Base-by-base conservation (phyloP, 2,888 invertebrate species). In the Dusona sp. region DNA sequence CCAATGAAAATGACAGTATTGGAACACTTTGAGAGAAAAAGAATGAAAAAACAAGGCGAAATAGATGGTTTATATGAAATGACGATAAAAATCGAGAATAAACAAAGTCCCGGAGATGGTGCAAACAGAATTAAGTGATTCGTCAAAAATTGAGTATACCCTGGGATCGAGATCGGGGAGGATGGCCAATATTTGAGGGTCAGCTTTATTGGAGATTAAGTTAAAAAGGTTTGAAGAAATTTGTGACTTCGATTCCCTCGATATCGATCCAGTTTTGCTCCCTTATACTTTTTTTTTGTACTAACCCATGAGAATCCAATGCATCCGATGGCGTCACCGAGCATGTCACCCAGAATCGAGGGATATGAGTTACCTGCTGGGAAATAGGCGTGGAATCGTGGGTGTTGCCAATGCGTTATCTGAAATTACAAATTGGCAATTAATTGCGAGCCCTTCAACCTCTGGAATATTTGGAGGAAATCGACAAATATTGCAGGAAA, bases 381-480 rank as follows among this genome's bases (percentile, higher is more conserved):
- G 94, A 99, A 99, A 94, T 99, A 99, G 0, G 99, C 99, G 94
- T 99, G 99, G 95, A 99, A 99, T 84, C 98, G 95, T 0, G 99
- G 99, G 95, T 99, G 99, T 94, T 99, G 99, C 99, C 99, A 99
- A 94, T 99, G 98, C 0, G 99, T 99, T 73, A 97, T 95, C 96
- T 96, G 89, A n/a, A 83, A 86, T 7, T 8, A 33, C 6, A 48
- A 67, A 22, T 29, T 57, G 16, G 3, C 2, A 36, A 38, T 54
- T 51, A 22, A n/a, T 9, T 48, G 11, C 29, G 29, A 16, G 29
- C 16, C 29, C 16, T 16, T 61, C 11, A 4, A 45, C 9, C 22
- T 22, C 4, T 13, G 4, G 1, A 25, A 61, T 13, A 16, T 61
- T 61, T 16, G 16, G 1, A 11, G 29, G 29, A 61, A 61, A 61